A percentile compares a stretch with the other conserved stretches of the same genome.
Conservation (phyloP, 2,113 vertebrate genomes). For the Spizaetus ornatus region DNA sequence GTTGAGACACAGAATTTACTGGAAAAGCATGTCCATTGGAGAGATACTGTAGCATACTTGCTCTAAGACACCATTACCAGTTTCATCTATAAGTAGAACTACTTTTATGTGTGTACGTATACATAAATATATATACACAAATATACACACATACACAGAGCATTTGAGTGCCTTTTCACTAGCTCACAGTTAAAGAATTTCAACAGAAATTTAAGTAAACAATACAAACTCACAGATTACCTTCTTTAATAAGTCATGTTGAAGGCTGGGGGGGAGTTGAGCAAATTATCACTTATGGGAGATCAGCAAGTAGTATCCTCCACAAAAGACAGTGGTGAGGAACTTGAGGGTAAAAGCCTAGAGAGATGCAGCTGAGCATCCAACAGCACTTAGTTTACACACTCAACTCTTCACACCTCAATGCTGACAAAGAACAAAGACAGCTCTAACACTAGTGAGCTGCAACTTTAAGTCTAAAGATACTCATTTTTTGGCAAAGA, state of each 20-base stretch:
- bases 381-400: neutral
- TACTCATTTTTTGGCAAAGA: neutral
- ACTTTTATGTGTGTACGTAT: neutral
- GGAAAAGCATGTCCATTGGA: neutral
- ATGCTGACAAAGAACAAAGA: neutral
- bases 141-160: fast-evolving
- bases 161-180: neutral
- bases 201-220: neutral
- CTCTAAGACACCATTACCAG: neutral
- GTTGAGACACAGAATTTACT: neutral
- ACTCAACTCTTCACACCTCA: neutral
- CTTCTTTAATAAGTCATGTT: neutral
- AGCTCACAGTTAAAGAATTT: neutral
- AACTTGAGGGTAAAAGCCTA: neutral
- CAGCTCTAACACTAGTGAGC: neutral
- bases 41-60: neutral
- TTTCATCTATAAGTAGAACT: neutral
- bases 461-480: neutral
- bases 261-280: neutral
- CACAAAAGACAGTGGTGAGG: neutral
- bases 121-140: neutral
- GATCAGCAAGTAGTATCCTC: neutral
- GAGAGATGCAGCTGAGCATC: neutral
- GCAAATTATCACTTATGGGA: neutral
- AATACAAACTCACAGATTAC: neutral